Conservation (phyloP, 2,113 vertebrate genomes). For the Tragulus kanchil region DNA sequence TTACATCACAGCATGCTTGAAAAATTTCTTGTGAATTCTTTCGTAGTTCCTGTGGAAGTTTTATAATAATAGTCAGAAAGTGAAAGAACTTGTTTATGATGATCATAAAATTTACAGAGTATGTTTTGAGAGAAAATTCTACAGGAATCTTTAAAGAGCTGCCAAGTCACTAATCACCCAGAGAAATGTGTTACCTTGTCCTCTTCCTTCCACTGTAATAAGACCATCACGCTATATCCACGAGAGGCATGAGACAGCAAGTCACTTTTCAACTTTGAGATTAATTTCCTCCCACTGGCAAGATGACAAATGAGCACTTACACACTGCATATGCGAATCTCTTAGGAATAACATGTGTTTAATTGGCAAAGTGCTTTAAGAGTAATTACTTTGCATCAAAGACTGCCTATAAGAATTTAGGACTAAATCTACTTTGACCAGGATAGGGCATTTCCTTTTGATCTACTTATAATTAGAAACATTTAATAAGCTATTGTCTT, state of each 20-base stretch:
- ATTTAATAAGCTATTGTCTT: conserved; percentile 12
- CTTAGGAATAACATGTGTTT: conserved; percentile 42
- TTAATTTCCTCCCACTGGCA: conserved; percentile 20
- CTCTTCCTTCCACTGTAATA: not conserved
- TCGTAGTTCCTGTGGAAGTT: not conserved
- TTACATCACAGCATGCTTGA: not conserved
- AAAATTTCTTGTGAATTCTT: conserved; percentile 2
- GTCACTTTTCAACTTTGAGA: not conserved
- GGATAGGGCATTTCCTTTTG: conserved; percentile 23
- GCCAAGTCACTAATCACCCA: not conserved
- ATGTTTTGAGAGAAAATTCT: not conserved
- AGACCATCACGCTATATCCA: not conserved
- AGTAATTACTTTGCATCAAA: conserved; percentile 65
- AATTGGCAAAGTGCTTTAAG: conserved; percentile 56
- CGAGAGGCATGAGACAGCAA: not conserved
- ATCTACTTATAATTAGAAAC: conserved; percentile 41
- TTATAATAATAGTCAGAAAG: not conserved
- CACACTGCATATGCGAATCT: not conserved
- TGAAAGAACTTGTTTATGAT: not conserved
- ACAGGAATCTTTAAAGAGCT: not conserved
- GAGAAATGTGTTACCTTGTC: not conserved
- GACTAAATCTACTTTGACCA: not conserved
- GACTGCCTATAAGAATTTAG: conserved; percentile 8
- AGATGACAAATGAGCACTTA: conserved; percentile 56
- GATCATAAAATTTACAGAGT: not conserved